Percentiles rank a stretch among this genome's conserved stretches.
These are phyloP conservation scores for Tinamus guttatus DNA, from an alignment of 2,113 vertebrate genomes.

Conservation along the genomic window DNA sequence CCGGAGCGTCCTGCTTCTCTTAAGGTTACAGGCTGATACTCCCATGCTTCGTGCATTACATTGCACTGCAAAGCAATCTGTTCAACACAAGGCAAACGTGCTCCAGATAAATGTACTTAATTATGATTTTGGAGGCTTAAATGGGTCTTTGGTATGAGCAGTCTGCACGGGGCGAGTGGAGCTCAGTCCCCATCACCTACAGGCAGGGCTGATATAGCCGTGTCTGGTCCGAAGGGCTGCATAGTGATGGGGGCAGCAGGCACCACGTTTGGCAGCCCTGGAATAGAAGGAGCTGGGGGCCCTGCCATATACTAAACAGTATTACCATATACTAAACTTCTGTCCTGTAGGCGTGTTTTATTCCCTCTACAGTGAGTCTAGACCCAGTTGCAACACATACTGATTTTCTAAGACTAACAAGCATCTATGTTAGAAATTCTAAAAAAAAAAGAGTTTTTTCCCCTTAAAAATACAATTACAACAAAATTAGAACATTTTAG, in stretches of 20 bases:
- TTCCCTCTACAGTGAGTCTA: background rate
- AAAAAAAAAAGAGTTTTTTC: background rate
- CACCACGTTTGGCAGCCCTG: background rate
- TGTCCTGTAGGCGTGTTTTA: background rate
- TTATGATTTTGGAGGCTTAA: background rate
- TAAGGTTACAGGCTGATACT: background rate
- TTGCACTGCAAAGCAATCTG: background rate
- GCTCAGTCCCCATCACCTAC: accelerated
- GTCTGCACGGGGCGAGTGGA: background rate
- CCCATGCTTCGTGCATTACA: background rate
- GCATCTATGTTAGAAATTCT: background rate
- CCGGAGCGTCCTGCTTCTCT: background rate
- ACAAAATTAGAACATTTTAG: background rate
- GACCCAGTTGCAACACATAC: background rate
- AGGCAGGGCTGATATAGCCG: background rate
- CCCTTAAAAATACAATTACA: background rate
- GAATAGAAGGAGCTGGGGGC: background rate
- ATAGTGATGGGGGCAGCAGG: no score
- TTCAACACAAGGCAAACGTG: background rate
- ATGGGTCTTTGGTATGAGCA: background rate
- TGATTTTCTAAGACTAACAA: background rate
- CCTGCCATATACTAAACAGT: background rate
- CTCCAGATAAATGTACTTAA: background rate
- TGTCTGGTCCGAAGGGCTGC: background rate
- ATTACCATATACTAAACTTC: background rate